Conservation (phyloP, 2,888 invertebrate species). For the Hartigia nigra region DNA sequence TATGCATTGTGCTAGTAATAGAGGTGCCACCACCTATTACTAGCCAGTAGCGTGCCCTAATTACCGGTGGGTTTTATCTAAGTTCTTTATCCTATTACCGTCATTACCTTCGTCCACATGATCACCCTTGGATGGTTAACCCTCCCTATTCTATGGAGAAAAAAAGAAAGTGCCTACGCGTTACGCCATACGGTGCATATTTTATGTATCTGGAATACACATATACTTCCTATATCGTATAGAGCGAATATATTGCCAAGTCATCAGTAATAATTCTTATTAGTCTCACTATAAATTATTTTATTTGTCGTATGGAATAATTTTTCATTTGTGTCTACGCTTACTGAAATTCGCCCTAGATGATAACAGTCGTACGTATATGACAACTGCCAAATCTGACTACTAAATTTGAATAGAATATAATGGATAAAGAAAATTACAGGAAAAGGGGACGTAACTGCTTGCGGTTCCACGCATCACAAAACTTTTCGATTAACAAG, state of each 20-base stretch:
- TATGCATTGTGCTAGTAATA: slow-evolving; percentile 4
- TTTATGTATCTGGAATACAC: background rate
- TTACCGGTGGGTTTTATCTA: slow-evolving; percentile 38
- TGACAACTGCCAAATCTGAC: background rate
- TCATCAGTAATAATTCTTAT: background rate
- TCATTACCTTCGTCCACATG: slow-evolving; percentile 13
- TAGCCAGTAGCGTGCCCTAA: slow-evolving; percentile 29
- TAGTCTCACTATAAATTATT: background rate
- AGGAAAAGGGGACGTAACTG: background rate
- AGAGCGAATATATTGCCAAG: background rate
- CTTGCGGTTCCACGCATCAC: background rate
- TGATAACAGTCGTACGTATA: background rate
- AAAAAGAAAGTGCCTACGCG: background rate
- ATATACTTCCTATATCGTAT: background rate
- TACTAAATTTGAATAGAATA: background rate
- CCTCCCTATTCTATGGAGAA: background rate
- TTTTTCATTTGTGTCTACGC: background rate
- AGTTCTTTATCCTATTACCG: slow-evolving; percentile 33
- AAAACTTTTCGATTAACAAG: background rate
- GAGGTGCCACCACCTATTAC: slow-evolving; percentile 5
- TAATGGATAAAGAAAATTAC: background rate
- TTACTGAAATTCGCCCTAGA: background rate
- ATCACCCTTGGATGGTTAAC: background rate
- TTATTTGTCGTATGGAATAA: background rate
- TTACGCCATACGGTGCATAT: slow-evolving; percentile 7